Base-by-base conservation (phyloP, 1,140 invertebrate species). In the Bombus cullumanus region DNA sequence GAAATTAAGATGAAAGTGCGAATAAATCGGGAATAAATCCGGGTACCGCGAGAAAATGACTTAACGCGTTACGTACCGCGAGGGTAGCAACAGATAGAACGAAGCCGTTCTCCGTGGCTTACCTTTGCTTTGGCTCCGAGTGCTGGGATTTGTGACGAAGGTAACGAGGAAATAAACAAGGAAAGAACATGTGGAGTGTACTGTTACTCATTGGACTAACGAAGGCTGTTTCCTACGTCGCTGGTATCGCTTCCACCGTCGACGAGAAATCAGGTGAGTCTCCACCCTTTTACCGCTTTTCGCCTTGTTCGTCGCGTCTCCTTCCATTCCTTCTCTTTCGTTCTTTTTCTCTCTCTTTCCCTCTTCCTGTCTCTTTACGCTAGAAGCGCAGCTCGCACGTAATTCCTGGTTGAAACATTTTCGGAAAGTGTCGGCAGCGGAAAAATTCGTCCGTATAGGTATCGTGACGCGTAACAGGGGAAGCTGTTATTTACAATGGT, bases 171-270 rank as follows among this genome's bases (percentile, higher is more conserved):
- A 87, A 86, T 64, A 91, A 91, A 86, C 62, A 91, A 88, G 72
- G 85, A 91, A 86, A 85, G 92, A 94, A 93, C 90, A 95, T 94
- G 94, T 94, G 94, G 94, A 93, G 90, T 93, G 86, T 93, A 91
- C 91, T 93, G 91, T 88, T 94, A 77, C 91, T 94, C 71, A 87
- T 94, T 86, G 93, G 91, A 92, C 91, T 94, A 88, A 92, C 90
- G 75, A 91, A 92, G 82, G 91, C 91, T 64, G 86, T 85, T 72
- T 90, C 84, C 74, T 90, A 92, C 86, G 91, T 89, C 82, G 90
- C 90, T 57, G 92, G 88, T 28, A 90, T 57, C 62, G 64, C 74
- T 76, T 53, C 64, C 41, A 86, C 73, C 53, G 87, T 81, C 83
- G 86, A 86, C 72, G 92, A 92, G 72, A 92, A 92, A 86, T 88